Conservation (phyloP, 2,888 invertebrate genomes). For the Ommatoiulus sabulosus region DNA sequence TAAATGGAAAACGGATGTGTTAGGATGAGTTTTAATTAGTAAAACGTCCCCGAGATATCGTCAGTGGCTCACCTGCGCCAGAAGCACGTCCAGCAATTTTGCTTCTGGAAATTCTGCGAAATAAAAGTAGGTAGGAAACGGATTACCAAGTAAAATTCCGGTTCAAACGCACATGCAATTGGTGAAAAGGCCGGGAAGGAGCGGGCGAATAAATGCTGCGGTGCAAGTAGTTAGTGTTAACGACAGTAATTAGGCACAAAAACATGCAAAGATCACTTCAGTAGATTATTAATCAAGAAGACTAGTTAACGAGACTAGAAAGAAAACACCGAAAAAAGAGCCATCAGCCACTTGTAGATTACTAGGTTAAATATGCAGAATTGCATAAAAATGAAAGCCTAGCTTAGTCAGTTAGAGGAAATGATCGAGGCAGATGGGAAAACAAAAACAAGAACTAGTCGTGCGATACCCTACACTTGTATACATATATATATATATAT, state of each 20-base stretch:
- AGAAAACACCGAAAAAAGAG: slow-evolving; percentile 17
- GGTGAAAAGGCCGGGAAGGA: not conserved
- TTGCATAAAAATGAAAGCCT: too few relatives aligned
- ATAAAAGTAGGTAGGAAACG: slow-evolving; percentile 14
- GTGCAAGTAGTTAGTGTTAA: not conserved
- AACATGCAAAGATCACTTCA: slow-evolving; percentile 40
- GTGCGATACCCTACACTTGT: too few relatives aligned
- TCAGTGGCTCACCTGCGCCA: slow-evolving; percentile 26
- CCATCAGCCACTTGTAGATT: slow-evolving; percentile 2
- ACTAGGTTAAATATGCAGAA: not conserved
- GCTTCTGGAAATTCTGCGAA: slow-evolving; percentile 26
- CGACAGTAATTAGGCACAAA: not conserved
- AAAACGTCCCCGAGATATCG: not conserved
- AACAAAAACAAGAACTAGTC: too few relatives aligned
- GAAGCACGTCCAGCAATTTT: slow-evolving; percentile 19
- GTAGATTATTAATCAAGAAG: not conserved
- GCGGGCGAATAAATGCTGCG: not conserved
- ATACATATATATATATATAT: too few relatives aligned
- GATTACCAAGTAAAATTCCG: not conserved
- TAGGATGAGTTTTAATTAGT: not conserved
- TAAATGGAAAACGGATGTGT: slow-evolving; percentile 16
- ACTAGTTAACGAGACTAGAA: slow-evolving; percentile 24
- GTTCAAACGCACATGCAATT: not conserved
- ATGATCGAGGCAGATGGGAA: too few relatives aligned
- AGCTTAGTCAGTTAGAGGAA: too few relatives aligned